Percentiles rank a stretch among this genome's conserved stretches.
Conservation (phyloP, 2,113 vertebrate species). For the Callithrix jacchus region DNA sequence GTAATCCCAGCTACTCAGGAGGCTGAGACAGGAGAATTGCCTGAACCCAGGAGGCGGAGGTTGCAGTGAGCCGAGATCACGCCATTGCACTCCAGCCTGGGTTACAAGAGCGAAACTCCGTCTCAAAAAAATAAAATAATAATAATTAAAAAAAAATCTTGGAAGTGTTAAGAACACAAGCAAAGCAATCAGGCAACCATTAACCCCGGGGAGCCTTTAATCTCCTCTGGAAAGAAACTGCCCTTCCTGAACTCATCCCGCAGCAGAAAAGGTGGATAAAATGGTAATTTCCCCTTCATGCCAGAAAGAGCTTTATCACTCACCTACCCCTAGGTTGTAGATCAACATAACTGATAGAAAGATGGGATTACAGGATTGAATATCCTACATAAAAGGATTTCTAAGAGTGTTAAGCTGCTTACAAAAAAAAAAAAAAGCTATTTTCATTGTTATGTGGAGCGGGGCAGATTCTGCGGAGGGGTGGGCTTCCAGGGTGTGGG, state of each 20-base stretch:
- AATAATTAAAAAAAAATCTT: too few species aligned
- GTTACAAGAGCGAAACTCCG: too few species aligned
- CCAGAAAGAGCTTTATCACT: neutral
- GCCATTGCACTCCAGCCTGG: too few species aligned
- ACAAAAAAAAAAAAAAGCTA: neutral
- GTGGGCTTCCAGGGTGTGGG: neutral
- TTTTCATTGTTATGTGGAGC: neutral
- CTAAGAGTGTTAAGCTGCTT: rapidly evolving
- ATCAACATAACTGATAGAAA: rapidly evolving
- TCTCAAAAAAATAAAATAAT: too few species aligned
- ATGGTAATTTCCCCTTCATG: neutral
- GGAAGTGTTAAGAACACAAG: too few species aligned
- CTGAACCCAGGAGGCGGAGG: too few species aligned
- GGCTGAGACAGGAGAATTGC: too few species aligned
- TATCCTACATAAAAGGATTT: neutral
- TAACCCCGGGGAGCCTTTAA: neutral
- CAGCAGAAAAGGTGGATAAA: neutral
- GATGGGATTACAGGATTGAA: neutral
- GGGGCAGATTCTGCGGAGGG: neutral
- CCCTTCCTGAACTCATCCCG: neutral
- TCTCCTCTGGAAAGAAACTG: neutral
- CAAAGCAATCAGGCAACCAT: rapidly evolving
- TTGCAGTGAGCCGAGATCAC: too few species aligned
- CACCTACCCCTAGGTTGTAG: neutral
- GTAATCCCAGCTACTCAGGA: too few species aligned